Evolutionary conservation across 2,797 vertebrate genomes (phyloP).

Genomic region (Sylvilagus floridanus): DNA sequence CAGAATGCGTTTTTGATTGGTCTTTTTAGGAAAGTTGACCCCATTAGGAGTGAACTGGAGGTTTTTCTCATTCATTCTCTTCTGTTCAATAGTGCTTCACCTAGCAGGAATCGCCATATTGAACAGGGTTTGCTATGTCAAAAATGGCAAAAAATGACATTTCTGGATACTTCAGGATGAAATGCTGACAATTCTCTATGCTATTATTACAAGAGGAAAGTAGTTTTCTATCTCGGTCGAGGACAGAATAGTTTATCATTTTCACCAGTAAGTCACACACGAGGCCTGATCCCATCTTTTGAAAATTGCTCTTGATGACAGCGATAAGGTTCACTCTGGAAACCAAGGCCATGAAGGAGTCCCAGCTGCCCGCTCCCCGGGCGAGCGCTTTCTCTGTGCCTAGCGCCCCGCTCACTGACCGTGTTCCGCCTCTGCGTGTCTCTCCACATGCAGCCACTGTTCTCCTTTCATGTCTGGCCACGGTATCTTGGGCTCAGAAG

Average conservation of each 20-base stretch:
- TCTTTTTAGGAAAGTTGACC: slow-evolving; percentile 42
- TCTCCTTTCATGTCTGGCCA: slow-evolving; percentile 9
- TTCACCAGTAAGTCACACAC: slow-evolving; percentile 70
- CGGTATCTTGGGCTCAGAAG: slow-evolving; percentile 45
- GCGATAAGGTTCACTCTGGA: slow-evolving; percentile 62
- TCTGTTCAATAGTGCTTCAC: neutral
- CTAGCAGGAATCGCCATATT: slow-evolving; percentile 34
- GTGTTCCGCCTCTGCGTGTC: slow-evolving; percentile 15
- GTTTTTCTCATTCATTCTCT: slow-evolving; percentile 48
- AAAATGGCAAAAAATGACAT: slow-evolving; percentile 55
- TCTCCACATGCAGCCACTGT: slow-evolving; percentile 25
- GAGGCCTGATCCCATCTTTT: slow-evolving; percentile 55
- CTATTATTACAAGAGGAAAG: slow-evolving; percentile 48
- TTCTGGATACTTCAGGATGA: slow-evolving; percentile 47
- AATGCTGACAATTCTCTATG: slow-evolving; percentile 55
- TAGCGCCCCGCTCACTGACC: neutral
- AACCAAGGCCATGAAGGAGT: slow-evolving; percentile 22
- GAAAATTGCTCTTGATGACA: slow-evolving; percentile 68
- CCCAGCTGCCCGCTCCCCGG: slow-evolving; percentile 31
- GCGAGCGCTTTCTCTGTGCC: slow-evolving; percentile 51
- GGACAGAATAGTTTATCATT: slow-evolving; percentile 69
- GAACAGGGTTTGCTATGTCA: slow-evolving; percentile 62
- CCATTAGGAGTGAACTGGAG: neutral
- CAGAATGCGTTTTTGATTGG: slow-evolving; percentile 43
- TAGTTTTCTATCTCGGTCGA: slow-evolving; percentile 75